A percentile compares a stretch with the other conserved stretches of the same genome.
These are phyloP conservation scores for Drosophila atripex DNA, from an alignment of 2,888 invertebrate genomes.

Conservation along the genomic window DNA sequence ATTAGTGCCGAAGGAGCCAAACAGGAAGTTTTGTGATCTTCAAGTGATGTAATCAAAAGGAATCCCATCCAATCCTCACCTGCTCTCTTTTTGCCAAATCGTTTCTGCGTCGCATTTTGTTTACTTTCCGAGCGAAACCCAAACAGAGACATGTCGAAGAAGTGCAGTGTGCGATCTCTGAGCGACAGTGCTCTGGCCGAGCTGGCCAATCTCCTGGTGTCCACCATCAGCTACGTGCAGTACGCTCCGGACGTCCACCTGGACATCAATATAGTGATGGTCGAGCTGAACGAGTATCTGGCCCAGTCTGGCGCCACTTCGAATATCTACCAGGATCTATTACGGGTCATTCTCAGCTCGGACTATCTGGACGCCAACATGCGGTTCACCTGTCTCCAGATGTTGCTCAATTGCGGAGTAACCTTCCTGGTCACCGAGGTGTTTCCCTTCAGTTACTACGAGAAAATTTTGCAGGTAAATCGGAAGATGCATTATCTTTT, in stretches of 20 bases:
- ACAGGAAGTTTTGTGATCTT: neutral
- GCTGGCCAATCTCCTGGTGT: slow-evolving; percentile 86
- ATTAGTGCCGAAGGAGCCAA: neutral
- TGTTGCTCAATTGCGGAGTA: slow-evolving; percentile 88
- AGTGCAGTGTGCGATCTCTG: slow-evolving; percentile 86
- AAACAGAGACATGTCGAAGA: slow-evolving; percentile 86
- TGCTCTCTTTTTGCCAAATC: slow-evolving; percentile 10
- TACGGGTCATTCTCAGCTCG: slow-evolving; percentile 87
- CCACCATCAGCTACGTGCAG: slow-evolving; percentile 86
- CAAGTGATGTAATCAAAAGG: slow-evolving; percentile 62
- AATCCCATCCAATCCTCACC: slow-evolving; percentile 15
- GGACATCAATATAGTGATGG: slow-evolving; percentile 86
- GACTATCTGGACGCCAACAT: slow-evolving; percentile 88
- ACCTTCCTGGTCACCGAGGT: slow-evolving; percentile 88
- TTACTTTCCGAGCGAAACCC: slow-evolving; percentile 31
- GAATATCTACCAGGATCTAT: slow-evolving; percentile 88
- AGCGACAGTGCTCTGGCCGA: slow-evolving; percentile 86
- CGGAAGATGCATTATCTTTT: too few species aligned
- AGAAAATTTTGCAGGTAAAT: slow-evolving; percentile 88
- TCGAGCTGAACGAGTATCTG: slow-evolving; percentile 86
- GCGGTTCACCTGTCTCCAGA: slow-evolving; percentile 87
- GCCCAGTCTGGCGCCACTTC: slow-evolving; percentile 87
- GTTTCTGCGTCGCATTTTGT: slow-evolving; percentile 67
- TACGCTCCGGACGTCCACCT: slow-evolving; percentile 85
- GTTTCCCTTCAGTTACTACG: slow-evolving; percentile 89